phyloP scores from a whole-genome alignment of 2,797 vertebrate species.

The Danio albolineatus region DNA sequence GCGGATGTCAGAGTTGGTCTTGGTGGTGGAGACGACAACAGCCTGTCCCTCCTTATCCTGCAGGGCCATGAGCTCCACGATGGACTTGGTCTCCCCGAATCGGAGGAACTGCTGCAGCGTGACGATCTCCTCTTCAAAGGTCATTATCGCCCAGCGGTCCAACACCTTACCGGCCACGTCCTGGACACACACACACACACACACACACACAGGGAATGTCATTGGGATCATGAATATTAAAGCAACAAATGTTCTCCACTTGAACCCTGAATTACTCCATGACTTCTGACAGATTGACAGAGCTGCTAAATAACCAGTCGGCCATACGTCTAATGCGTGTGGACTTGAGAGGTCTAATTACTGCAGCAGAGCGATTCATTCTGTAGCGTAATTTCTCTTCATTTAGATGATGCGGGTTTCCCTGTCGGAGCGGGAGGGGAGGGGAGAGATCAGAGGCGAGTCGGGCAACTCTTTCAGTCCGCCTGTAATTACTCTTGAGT shows the following conservation, averaged over 20 bases:
- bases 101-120: constrained; percentile 97
- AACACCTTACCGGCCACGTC: constrained; percentile 95
- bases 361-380: constrained; percentile 66
- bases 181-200: constrained; percentile 71
- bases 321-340: constrained; percentile 64
- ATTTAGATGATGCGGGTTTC: constrained; percentile 83
- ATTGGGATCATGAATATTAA: constrained; percentile 66
- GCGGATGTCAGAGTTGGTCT: constrained; percentile 91
- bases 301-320: constrained; percentile 70
- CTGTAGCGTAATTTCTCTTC: constrained; percentile 79
- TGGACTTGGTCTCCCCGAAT: constrained; percentile 98
- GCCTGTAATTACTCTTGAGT: constrained; percentile 91
- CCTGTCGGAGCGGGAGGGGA: constrained; percentile 54
- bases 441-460: constrained; percentile 82
- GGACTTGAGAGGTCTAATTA: constrained; percentile 72
- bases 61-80: constrained; percentile 96
- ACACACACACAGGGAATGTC: constrained; percentile 52
- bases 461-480: constrained; percentile 78
- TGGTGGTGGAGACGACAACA: constrained; percentile 83
- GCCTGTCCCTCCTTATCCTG: constrained; percentile 96
- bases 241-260: constrained; percentile 67
- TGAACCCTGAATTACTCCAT: constrained; percentile 63
- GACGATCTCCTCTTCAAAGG: constrained; percentile 93
- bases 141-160: constrained; percentile 98
- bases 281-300: constrained; percentile 65